A percentile compares a stretch with the other conserved stretches of the same genome.
Conservation (phyloP, 2,113 vertebrate species). For the Eulemur macaco region DNA sequence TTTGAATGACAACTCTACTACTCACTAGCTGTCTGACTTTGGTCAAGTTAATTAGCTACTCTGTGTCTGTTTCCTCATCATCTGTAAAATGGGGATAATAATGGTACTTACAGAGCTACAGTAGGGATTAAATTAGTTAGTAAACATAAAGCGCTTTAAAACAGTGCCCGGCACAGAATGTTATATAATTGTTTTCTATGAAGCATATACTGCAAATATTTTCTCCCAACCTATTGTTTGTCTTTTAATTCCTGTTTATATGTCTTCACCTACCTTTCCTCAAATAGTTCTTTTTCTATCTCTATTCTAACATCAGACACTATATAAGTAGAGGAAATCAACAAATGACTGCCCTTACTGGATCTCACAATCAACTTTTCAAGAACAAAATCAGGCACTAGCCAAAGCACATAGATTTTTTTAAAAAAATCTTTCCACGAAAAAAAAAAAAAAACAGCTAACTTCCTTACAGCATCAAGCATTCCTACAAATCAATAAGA, state of each 20-base stretch:
- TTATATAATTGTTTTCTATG: neutral
- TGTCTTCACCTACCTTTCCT: slow-evolving; percentile 19
- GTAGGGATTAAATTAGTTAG: neutral
- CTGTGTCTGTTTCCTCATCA: neutral
- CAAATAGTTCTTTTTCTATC: slow-evolving; percentile 35
- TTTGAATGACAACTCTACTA: neutral
- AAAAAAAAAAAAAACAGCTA: neutral
- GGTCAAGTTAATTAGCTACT: slow-evolving; percentile 6
- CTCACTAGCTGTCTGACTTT: neutral
- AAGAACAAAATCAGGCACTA: slow-evolving; percentile 7
- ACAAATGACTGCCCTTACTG: neutral
- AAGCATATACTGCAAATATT: slow-evolving; percentile 18
- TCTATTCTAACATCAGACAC: slow-evolving; percentile 23
- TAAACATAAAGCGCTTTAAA: neutral
- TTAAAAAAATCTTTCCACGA: neutral
- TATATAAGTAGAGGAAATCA: slow-evolving; percentile 19
- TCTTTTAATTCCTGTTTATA: slow-evolving; percentile 36
- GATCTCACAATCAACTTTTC: slow-evolving; percentile 43
- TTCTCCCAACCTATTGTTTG: neutral
- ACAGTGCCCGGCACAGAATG: neutral
- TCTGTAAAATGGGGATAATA: slow-evolving; percentile 1
- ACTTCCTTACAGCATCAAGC: slow-evolving; percentile 14
- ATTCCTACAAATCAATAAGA: neutral
- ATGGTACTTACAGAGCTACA: neutral
- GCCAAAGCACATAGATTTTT: neutral